Evolutionary conservation across 2,888 invertebrate genomes (phyloP).

Genomic region (Tryphoninae sp.): DNA sequence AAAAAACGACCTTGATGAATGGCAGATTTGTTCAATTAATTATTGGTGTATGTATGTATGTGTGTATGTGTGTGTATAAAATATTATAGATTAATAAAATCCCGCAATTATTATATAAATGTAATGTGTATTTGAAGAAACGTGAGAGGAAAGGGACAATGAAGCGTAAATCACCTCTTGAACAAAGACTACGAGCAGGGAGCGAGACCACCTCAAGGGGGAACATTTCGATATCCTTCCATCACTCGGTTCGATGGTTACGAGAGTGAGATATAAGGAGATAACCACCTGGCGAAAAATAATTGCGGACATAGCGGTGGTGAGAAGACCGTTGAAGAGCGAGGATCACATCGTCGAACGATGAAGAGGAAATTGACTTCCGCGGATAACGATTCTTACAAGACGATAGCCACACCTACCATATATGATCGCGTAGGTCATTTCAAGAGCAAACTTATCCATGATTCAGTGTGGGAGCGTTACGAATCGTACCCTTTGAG

Average conservation of each 20-base stretch:
- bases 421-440: constrained; percentile 29
- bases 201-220: constrained; percentile 21
- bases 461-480: not conserved
- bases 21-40: not conserved
- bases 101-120: not conserved
- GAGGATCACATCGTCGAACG: constrained; percentile 1
- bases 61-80: no score
- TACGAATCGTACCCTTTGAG: not conserved
- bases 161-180: constrained; percentile 34
- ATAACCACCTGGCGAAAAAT: constrained; percentile 44
- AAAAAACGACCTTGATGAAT: not conserved
- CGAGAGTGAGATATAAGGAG: constrained; percentile 13
- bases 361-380: constrained; percentile 49
- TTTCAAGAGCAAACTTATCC: not conserved
- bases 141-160: constrained; percentile 34
- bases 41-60: not conserved
- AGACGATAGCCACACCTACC: constrained; percentile 26
- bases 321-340: constrained; percentile 15
- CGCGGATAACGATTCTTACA: constrained; percentile 32
- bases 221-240: constrained; percentile 9
- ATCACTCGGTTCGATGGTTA: constrained; percentile 32
- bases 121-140: not conserved
- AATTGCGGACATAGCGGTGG: constrained; percentile 35
- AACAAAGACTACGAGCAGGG: constrained; percentile 24
- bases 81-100: not conserved